Evolutionary conservation across 2,888 invertebrate species (phyloP).

Genomic region (Mycalesis mineus): DNA sequence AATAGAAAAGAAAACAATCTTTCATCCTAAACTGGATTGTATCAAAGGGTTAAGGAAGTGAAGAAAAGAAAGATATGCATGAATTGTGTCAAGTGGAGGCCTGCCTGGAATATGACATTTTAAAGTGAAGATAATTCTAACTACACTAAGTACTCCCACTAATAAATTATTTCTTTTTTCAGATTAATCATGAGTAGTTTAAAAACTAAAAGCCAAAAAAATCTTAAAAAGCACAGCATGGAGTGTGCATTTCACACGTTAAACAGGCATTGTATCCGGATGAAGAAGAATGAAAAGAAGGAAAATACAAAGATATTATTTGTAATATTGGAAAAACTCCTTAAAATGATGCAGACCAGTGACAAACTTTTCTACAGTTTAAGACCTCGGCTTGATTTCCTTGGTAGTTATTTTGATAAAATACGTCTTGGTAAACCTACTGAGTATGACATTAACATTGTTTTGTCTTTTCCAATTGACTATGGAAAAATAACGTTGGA

Average conservation of each 20-base stretch:
- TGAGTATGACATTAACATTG: slow-evolving; percentile 55
- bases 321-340: slow-evolving; percentile 42
- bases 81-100: too few species aligned
- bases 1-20: too few species aligned
- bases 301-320: slow-evolving; percentile 46
- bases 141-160: too few species aligned
- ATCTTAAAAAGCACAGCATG: slow-evolving; percentile 31
- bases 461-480: slow-evolving; percentile 47
- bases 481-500: slow-evolving; percentile 46
- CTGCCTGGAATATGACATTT: too few species aligned
- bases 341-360: slow-evolving; percentile 43
- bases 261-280: slow-evolving; percentile 43
- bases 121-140: too few species aligned
- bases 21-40: too few species aligned
- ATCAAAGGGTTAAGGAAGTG: too few species aligned
- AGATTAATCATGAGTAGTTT: neutral
- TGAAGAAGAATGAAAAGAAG: slow-evolving; percentile 43
- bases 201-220: slow-evolving; percentile 4
- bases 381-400: slow-evolving; percentile 51
- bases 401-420: slow-evolving; percentile 57
- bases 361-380: slow-evolving; percentile 46
- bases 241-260: slow-evolving; percentile 47
- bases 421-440: slow-evolving; percentile 53
- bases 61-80: too few species aligned
- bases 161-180: slow-evolving; percentile 3